These are phyloP conservation scores for Thunnus maccoyii DNA, from an alignment of 2,113 vertebrate genomes.

Conservation along the genomic window DNA sequence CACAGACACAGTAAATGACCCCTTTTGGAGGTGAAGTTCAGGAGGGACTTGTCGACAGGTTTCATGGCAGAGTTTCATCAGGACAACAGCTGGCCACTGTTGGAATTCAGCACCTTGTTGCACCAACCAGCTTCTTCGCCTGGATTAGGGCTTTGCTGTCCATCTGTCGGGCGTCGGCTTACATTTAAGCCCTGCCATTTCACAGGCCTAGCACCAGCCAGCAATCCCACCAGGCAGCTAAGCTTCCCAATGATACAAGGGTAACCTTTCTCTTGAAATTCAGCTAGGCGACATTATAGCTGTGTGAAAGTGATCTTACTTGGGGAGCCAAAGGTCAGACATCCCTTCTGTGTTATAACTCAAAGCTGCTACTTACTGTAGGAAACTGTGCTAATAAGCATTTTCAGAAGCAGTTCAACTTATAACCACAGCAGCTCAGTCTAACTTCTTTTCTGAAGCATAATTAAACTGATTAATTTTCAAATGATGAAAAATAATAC, in stretches of 20 bases:
- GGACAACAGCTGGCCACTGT: conserved; percentile 77
- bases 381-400: conserved; percentile 14
- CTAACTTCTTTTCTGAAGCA: not conserved
- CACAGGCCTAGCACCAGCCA: conserved; percentile 60
- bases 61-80: conserved; percentile 41
- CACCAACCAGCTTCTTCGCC: conserved; percentile 71
- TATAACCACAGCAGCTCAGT: not conserved
- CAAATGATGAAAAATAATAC: not conserved
- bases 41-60: conserved; percentile 53
- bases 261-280: conserved; percentile 72
- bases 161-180: conserved; percentile 83
- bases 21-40: conserved; percentile 55
- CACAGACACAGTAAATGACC: conserved; percentile 17
- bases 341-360: not conserved
- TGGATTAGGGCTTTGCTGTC: conserved; percentile 81
- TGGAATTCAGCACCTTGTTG: conserved; percentile 78
- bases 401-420: not conserved
- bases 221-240: conserved; percentile 65
- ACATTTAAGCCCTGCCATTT: conserved; percentile 82
- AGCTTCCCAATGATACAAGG: conserved; percentile 72
- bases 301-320: conserved; percentile 46
- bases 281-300: conserved; percentile 37
- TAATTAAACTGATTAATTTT: not conserved
- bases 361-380: not conserved
- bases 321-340: conserved; percentile 4